phyloP scores from a whole-genome alignment of 2,797 vertebrate species.

The Smutsia gigantea region DNA sequence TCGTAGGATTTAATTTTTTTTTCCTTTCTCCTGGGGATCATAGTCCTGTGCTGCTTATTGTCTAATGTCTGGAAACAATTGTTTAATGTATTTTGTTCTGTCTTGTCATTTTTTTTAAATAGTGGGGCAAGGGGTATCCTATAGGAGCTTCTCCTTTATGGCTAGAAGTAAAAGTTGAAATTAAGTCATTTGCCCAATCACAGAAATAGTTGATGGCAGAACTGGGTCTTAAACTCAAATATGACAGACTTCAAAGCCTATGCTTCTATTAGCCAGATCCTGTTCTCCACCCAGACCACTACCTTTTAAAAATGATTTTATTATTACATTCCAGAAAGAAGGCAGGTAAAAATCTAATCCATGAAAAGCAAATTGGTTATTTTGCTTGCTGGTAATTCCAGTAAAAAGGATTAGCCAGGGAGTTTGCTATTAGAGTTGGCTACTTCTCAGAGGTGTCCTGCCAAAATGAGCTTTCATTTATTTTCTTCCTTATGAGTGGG shows the following conservation, averaged over 20 bases:
- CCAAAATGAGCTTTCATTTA: neutral
- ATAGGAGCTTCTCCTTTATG: neutral
- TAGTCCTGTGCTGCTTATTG: neutral
- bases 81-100: neutral
- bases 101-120: neutral
- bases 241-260: neutral
- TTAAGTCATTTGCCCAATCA: neutral
- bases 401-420: neutral
- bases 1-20: neutral
- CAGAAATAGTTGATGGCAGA: neutral
- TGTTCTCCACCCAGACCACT: neutral
- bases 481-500: neutral
- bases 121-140: neutral
- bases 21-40: neutral
- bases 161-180: neutral
- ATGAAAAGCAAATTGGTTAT: neutral
- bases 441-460: neutral
- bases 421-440: neutral
- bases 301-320: neutral
- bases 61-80: neutral
- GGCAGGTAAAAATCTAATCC: neutral
- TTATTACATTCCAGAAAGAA: neutral
- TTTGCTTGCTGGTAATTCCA: neutral
- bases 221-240: neutral
- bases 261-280: neutral